A percentile compares a stretch with the other conserved stretches of the same genome.
phyloP scores from a whole-genome alignment of 2,113 vertebrate species.

The Austrofundulus limnaeus region DNA sequence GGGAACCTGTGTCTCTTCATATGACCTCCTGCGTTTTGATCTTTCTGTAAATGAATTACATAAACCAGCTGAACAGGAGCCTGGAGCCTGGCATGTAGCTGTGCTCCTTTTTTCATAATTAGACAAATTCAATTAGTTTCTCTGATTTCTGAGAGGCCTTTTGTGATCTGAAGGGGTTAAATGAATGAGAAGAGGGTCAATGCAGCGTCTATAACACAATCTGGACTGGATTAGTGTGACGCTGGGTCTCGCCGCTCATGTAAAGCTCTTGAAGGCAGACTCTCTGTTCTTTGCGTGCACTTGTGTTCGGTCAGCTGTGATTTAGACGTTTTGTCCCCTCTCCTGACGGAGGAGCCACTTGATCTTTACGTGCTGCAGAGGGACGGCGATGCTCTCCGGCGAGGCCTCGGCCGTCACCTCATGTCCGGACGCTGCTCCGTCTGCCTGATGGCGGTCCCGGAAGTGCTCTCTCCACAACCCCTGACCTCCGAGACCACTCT shows the following conservation, averaged over 20 bases:
- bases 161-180: constrained; percentile 60
- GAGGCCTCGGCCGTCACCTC: constrained; percentile 63
- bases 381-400: constrained; percentile 37
- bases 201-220: constrained; percentile 39
- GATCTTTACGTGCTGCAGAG: constrained; percentile 33
- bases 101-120: constrained; percentile 43
- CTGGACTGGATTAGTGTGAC: constrained; percentile 56
- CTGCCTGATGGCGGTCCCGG: constrained; percentile 72
- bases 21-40: constrained; percentile 54
- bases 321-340: not conserved
- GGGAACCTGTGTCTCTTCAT: constrained; percentile 37
- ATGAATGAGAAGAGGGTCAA: constrained; percentile 49
- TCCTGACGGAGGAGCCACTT: constrained; percentile 32
- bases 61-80: constrained; percentile 41
- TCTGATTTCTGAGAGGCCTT: constrained; percentile 49
- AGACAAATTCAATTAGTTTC: constrained; percentile 63
- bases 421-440: constrained; percentile 53
- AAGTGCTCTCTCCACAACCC: constrained; percentile 78
- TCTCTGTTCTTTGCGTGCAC: constrained; percentile 35
- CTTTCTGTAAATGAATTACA: constrained; percentile 65
- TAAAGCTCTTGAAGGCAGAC: constrained; percentile 46
- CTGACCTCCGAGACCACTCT: constrained; percentile 72
- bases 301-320: constrained; percentile 20
- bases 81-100: constrained; percentile 52
- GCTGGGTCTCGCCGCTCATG: constrained; percentile 26